Conservation (phyloP, 2,113 vertebrate genomes). For the Chascanopsetta lugubris region DNA sequence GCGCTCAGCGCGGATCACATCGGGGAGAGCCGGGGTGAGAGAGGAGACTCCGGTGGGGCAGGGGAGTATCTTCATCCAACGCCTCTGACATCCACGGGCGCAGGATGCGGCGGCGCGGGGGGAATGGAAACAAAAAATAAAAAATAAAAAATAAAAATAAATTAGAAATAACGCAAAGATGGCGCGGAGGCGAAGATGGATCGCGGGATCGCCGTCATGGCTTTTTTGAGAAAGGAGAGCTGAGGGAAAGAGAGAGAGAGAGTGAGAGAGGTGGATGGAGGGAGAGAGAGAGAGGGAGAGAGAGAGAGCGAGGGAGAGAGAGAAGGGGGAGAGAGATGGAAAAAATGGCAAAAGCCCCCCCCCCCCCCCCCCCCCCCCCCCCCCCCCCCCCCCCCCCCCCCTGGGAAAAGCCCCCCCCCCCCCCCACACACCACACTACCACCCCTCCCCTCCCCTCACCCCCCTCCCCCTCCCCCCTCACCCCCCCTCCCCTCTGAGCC, state of each 20-base stretch:
- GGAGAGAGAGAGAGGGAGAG: constrained; percentile 53
- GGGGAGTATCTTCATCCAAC: constrained; percentile 96
- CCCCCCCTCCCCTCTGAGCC: constrained; percentile 89
- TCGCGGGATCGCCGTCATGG: constrained; percentile 99
- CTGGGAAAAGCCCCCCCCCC: constrained; percentile 88
- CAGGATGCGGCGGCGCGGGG: no score
- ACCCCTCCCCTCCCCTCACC: constrained; percentile 75
- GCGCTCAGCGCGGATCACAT: constrained; percentile 91
- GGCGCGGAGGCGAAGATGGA: constrained; percentile 98
- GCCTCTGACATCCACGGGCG: constrained; percentile 94
- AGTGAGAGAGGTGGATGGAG: constrained; percentile 80
- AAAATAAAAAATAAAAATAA: constrained; percentile 87
- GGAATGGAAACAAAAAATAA: no score
- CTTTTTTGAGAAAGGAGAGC: constrained; percentile 86
- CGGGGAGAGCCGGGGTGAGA: constrained; percentile 94
- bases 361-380: constrained; percentile 59
- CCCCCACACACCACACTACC: no score
- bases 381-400: constrained; percentile 86
- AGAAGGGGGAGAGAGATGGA: constrained; percentile 86
- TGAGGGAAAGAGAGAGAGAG: constrained; percentile 74
- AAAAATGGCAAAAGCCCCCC: constrained; percentile 98
- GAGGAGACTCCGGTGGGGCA: constrained; percentile 93
- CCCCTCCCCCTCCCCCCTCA: constrained; percentile 85
- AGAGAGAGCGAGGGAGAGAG: constrained; percentile 81
- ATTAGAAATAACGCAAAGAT: constrained; percentile 99